Percentiles rank a stretch among this genome's conserved stretches.
Conservation (phyloP, 1,140 invertebrate species). For the Nephotettix cincticeps region DNA sequence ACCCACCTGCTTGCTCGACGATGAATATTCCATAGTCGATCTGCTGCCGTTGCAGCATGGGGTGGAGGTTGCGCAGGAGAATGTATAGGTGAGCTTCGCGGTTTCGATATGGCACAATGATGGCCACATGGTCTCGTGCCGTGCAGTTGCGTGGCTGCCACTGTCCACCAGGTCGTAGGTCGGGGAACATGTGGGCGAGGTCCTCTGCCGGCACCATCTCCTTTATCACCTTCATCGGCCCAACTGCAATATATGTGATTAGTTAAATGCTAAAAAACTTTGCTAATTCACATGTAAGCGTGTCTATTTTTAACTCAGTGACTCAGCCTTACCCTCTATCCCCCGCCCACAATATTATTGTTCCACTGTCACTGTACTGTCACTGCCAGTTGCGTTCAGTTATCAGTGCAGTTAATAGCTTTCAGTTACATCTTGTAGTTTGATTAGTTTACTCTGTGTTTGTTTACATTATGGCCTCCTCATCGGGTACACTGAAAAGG, state of each 20-base stretch:
- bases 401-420: too few relatives aligned
- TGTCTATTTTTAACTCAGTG: too few relatives aligned
- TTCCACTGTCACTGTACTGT: too few relatives aligned
- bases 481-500: too few relatives aligned
- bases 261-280: too few relatives aligned
- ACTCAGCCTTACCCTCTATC: too few relatives aligned
- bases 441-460: too few relatives aligned
- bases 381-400: too few relatives aligned
- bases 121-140: conserved; percentile 76
- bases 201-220: conserved; percentile 26
- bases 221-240: conserved; percentile 33
- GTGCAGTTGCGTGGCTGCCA: conserved; percentile 74
- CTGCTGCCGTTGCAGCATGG: conserved; percentile 85
- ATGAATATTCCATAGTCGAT: conserved; percentile 93
- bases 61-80: conserved; percentile 87
- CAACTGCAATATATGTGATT: conserved; percentile 35
- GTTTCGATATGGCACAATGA: conserved; percentile 82
- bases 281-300: too few relatives aligned
- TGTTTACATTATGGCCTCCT: too few relatives aligned
- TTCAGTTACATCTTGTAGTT: too few relatives aligned
- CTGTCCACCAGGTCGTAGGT: conserved; percentile 64
- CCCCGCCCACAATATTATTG: too few relatives aligned
- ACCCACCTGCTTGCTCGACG: conserved; percentile 82
- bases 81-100: conserved; percentile 78
- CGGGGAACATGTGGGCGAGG: conserved; percentile 23